Conservation (phyloP, 23 tunicate species). For the Styela plicata region DNA sequence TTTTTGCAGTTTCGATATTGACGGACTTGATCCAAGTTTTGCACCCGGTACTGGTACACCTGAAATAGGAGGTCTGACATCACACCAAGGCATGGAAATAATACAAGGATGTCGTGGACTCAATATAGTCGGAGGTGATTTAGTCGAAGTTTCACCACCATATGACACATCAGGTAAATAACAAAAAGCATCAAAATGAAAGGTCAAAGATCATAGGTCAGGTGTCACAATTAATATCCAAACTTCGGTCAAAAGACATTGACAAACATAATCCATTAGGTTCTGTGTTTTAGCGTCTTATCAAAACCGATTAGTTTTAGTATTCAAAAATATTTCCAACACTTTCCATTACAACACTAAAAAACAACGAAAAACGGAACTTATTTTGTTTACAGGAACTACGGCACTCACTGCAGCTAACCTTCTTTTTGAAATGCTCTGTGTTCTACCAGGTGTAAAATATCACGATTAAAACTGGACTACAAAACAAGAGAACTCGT, state of each 20-base stretch:
- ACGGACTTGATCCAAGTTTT: conserved; percentile 67
- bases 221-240: no score
- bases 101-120: conserved; percentile 65
- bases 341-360: no score
- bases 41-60: conserved; percentile 89
- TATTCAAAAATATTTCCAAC: no score
- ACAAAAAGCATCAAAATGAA: no score
- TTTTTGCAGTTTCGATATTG: conserved; percentile 62
- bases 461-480: conserved; percentile 4
- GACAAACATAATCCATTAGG: no score
- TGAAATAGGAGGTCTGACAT: conserved; percentile 78
- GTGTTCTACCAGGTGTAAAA: conserved; percentile 70
- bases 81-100: conserved; percentile 64
- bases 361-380: background rate
- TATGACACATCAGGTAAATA: conserved; percentile 49
- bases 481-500: no score
- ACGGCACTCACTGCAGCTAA: conserved; percentile 65
- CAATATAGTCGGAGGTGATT: conserved; percentile 60
- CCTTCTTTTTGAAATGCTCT: conserved; percentile 71
- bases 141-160: conserved; percentile 77
- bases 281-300: no score
- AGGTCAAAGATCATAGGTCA: no score
- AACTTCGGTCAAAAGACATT: no score
- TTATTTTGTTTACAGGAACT: conserved; percentile 35
- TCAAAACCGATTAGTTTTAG: no score